Conservation (phyloP, 2,888 invertebrate genomes). For the Melikaiella ostensackeni region DNA sequence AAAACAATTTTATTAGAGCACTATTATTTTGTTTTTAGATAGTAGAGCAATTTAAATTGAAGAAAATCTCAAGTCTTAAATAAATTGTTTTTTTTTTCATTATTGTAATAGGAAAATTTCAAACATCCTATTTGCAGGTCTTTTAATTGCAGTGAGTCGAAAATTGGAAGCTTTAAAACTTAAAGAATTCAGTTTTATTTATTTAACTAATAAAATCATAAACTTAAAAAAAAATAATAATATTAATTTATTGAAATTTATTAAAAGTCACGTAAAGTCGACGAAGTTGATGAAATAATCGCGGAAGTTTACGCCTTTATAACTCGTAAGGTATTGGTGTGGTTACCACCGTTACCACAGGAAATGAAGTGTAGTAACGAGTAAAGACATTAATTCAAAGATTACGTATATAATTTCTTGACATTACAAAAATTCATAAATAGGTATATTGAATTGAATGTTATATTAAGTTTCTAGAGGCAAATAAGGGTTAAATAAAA, state of each 20-base stretch:
- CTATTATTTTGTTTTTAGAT: not conserved
- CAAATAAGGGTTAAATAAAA: not conserved
- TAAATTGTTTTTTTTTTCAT: too few species aligned
- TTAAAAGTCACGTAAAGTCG: constrained; percentile 14
- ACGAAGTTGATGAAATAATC: constrained; percentile 24
- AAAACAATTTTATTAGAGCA: not conserved
- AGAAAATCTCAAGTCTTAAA: too few species aligned
- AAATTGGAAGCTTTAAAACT: too few species aligned
- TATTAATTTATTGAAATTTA: not conserved
- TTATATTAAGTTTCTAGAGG: not conserved
- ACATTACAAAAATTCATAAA: not conserved
- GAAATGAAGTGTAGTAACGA: constrained; percentile 27
- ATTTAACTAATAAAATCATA: too few species aligned
- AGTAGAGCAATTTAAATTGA: not conserved
- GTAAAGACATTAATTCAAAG: constrained; percentile 29
- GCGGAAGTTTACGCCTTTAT: constrained; percentile 29
- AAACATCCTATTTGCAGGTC: too few species aligned
- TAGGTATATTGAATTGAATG: not conserved
- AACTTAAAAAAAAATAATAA: too few species aligned
- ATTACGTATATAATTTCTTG: constrained; percentile 19
- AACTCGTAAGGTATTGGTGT: constrained; percentile 24
- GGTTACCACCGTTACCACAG: constrained; percentile 27
- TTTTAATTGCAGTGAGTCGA: too few species aligned
- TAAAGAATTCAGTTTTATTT: too few species aligned
- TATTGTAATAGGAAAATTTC: too few species aligned